phyloP scores from a whole-genome alignment of 1,140 invertebrate species.

The Trissolcus basalis region DNA sequence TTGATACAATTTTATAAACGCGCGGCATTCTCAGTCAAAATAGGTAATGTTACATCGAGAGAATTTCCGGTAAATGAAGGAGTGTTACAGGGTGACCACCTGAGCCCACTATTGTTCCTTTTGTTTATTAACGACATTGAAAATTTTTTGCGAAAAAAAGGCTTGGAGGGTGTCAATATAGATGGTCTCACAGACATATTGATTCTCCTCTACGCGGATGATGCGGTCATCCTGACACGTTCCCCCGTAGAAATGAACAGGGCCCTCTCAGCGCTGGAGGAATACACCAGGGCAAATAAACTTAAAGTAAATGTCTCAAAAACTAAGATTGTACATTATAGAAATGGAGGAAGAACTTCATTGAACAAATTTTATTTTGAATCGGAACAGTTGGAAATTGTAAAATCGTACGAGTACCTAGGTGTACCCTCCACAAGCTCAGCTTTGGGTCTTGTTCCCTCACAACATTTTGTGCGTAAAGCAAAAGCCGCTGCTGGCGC shows the following conservation, averaged over 20 bases:
- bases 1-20: background rate
- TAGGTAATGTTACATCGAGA: background rate
- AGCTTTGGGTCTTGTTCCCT: background rate
- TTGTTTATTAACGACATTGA: slow-evolving; percentile 2
- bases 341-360: background rate
- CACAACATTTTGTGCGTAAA: background rate
- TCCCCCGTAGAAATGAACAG: background rate
- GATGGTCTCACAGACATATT: slow-evolving; percentile 1
- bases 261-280: background rate
- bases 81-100: background rate
- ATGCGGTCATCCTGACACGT: slow-evolving; percentile 5
- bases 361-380: slow-evolving; percentile 3
- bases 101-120: slow-evolving; percentile 3
- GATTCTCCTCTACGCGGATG: slow-evolving; percentile 10
- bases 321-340: slow-evolving; percentile 6
- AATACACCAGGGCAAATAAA: background rate
- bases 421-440: background rate
- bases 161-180: slow-evolving; percentile 6
- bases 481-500: background rate
- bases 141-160: background rate
- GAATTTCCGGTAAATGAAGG: slow-evolving; percentile 3
- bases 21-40: background rate
- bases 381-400: background rate
- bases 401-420: background rate
- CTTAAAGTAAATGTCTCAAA: slow-evolving; percentile 2